Evolutionary conservation across 1,140 invertebrate species (phyloP).

Genomic region (Chymomyza costata): DNA sequence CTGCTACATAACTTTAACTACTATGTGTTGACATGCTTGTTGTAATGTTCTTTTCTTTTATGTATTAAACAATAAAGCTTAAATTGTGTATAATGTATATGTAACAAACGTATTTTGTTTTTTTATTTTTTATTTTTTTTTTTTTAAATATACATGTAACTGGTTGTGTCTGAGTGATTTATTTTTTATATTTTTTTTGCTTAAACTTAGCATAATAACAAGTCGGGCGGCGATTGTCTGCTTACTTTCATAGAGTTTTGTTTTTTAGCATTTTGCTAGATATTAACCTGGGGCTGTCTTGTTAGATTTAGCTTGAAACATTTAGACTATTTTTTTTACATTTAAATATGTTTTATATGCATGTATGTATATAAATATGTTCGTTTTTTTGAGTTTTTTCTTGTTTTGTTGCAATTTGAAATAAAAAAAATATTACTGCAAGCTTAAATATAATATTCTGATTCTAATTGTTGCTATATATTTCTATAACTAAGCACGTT

Average conservation of each 20-base stretch:
- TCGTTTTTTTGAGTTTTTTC: constrained; percentile 4
- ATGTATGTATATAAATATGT: constrained; percentile 8
- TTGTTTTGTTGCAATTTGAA: too few species aligned
- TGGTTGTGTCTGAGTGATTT: constrained; percentile 18
- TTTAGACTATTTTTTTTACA: background rate
- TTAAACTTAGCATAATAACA: constrained; percentile 39
- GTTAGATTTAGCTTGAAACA: too few species aligned
- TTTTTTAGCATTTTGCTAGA: too few species aligned
- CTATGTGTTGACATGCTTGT: too few species aligned
- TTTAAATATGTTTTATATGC: background rate
- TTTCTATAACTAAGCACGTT: too few species aligned
- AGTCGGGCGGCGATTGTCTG: constrained; percentile 37
- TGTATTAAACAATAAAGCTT: constrained; percentile 29
- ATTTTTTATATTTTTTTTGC: constrained; percentile 16
- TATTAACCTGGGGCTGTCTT: too few species aligned
- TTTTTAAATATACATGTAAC: constrained; percentile 19
- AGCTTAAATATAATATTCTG: too few species aligned
- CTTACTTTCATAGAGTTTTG: constrained; percentile 21
- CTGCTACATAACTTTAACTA: too few species aligned
- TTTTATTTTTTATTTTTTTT: constrained; percentile 20
- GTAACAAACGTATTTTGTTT: too few species aligned
- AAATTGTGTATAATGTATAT: constrained; percentile 11
- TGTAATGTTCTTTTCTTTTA: too few species aligned
- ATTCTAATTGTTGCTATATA: too few species aligned
- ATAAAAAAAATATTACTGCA: too few species aligned